A percentile compares a stretch with the other conserved stretches of the same genome.
These are phyloP conservation scores for Eurois occulta DNA, from an alignment of 2,888 invertebrate genomes.

Conservation along the genomic window DNA sequence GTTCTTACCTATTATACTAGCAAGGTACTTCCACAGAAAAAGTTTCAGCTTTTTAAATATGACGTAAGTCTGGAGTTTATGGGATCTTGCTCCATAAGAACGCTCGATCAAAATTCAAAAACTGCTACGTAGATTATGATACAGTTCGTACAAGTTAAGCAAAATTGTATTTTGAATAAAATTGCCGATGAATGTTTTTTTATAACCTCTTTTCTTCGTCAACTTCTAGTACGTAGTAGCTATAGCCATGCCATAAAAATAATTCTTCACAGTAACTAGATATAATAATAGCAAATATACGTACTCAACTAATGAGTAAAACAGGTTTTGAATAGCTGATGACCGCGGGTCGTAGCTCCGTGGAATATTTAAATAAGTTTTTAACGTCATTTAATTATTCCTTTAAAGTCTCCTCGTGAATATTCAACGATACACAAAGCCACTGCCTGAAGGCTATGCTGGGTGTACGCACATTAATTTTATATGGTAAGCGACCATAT, in stretches of 20 bases:
- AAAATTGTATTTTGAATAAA: not conserved
- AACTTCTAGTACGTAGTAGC: not conserved
- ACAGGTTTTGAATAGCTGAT: slow-evolving; percentile 86
- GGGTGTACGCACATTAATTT: slow-evolving; percentile 62
- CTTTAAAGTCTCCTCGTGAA: slow-evolving; percentile 82
- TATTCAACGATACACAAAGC: slow-evolving; percentile 81
- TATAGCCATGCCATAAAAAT: not conserved
- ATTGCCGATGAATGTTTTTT: not conserved
- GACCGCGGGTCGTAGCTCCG: slow-evolving; percentile 74
- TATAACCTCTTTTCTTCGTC: not conserved
- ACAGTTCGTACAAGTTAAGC: not conserved
- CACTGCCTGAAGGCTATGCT: slow-evolving; percentile 67
- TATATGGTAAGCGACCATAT: slow-evolving; percentile 65
- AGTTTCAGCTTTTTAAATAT: not conserved
- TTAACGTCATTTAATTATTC: slow-evolving; percentile 87
- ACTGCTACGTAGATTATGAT: not conserved
- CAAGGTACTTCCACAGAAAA: not conserved
- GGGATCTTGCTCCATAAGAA: not conserved
- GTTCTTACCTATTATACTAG: not conserved
- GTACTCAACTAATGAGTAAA: slow-evolving; percentile 79
- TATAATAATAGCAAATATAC: slow-evolving; percentile 58
- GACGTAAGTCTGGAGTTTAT: not conserved
- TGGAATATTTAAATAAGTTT: slow-evolving; percentile 87
- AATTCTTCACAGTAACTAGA: slow-evolving; percentile 12
- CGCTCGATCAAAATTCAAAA: not conserved